These are phyloP conservation scores for Heterocephalus glaber DNA, from an alignment of 2,113 vertebrate species.

Conservation along the genomic window DNA sequence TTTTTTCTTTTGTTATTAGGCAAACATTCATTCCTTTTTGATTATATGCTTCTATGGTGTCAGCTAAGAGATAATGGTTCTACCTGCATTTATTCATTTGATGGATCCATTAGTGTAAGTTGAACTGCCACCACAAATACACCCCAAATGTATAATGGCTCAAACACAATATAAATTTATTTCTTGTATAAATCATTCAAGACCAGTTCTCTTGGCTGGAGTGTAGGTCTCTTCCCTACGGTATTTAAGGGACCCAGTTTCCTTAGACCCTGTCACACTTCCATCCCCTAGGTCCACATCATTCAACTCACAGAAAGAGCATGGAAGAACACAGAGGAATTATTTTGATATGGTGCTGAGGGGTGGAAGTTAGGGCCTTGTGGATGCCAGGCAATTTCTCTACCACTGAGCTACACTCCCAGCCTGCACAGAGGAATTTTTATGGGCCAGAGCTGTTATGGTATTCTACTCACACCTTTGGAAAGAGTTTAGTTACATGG, in stretches of 20 bases:
- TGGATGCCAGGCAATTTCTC: neutral
- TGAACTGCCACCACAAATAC: neutral
- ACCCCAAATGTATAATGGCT: neutral
- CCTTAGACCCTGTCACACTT: neutral
- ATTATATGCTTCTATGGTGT: neutral
- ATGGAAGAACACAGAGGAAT: neutral
- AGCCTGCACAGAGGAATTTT: neutral
- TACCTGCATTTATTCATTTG: neutral
- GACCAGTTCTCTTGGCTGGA: neutral
- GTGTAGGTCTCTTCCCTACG: neutral
- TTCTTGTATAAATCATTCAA: neutral
- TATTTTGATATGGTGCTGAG: neutral
- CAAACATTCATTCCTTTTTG: neutral
- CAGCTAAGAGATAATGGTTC: neutral
- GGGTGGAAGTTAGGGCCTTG: no score
- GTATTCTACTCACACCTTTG: neutral
- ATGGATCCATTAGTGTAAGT: neutral
- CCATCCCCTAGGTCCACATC: neutral
- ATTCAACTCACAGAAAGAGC: neutral
- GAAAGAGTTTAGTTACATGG: neutral
- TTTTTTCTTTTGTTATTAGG: neutral
- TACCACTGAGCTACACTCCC: neutral
- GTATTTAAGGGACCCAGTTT: neutral
- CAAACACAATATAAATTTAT: neutral
- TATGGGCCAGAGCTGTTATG: neutral